These are phyloP conservation scores for Xiphydria camelus DNA, from an alignment of 2,888 invertebrate genomes.

Conservation along the genomic window DNA sequence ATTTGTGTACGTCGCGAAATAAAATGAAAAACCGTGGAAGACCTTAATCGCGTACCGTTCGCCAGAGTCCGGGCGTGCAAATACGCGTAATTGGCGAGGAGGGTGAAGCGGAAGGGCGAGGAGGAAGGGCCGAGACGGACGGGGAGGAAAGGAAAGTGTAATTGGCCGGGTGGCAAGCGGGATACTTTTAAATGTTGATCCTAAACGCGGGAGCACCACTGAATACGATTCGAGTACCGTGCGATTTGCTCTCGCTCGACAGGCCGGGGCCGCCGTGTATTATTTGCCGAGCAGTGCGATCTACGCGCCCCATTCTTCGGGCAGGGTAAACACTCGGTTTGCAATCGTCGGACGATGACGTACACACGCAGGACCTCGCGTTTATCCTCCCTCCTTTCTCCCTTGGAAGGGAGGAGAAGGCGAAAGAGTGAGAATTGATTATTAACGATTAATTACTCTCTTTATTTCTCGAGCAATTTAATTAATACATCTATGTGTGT, in stretches of 20 bases:
- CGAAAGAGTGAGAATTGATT: no score
- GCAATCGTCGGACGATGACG: no score
- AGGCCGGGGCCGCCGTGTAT: slow-evolving; percentile 34
- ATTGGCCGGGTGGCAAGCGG: slow-evolving; percentile 44
- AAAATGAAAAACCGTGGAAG: background rate
- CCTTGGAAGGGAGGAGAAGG: no score
- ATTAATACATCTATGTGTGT: no score
- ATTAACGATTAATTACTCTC: no score
- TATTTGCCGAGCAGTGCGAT: slow-evolving; percentile 42
- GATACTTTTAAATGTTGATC: slow-evolving; percentile 20
- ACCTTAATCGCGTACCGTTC: slow-evolving; percentile 8
- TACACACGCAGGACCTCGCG: slow-evolving; percentile 24
- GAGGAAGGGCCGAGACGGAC: background rate
- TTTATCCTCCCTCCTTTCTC: slow-evolving; percentile 30
- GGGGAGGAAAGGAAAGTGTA: slow-evolving; percentile 31
- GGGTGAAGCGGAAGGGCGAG: background rate
- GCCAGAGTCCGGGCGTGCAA: slow-evolving; percentile 6
- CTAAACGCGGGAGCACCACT: slow-evolving; percentile 22
- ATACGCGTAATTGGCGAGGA: slow-evolving; percentile 13
- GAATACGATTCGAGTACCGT: slow-evolving; percentile 27
- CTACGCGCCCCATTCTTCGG: slow-evolving; percentile 10
- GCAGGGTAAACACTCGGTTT: slow-evolving; percentile 12
- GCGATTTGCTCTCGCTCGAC: slow-evolving; percentile 35
- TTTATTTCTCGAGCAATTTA: no score
- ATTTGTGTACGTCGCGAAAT: no score